phyloP scores from a whole-genome alignment of 2,113 vertebrate species.

The Triplophysa dalaica region DNA sequence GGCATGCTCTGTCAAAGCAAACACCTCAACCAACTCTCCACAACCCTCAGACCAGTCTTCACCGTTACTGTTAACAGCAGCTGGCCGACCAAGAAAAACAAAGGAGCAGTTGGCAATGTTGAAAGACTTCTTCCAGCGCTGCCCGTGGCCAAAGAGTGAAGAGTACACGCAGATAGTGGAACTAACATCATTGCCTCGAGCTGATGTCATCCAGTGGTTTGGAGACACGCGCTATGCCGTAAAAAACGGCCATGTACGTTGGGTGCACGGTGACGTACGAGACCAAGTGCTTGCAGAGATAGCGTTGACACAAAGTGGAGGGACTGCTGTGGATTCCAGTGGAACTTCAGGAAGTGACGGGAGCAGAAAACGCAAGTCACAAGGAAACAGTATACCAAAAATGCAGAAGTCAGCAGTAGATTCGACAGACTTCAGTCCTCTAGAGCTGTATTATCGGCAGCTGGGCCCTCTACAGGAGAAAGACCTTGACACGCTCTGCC shows the following conservation, averaged over 20 bases:
- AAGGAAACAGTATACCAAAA: constrained; percentile 50
- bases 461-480: constrained; percentile 71
- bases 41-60: constrained; percentile 62
- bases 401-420: constrained; percentile 41
- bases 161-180: constrained; percentile 84
- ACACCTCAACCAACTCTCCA: constrained; percentile 50
- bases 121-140: constrained; percentile 84
- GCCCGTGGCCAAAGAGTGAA: constrained; percentile 86
- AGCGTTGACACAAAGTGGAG: constrained; percentile 65
- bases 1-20: constrained; percentile 61
- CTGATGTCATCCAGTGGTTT: constrained; percentile 92
- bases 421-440: constrained; percentile 64
- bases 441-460: constrained; percentile 66
- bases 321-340: constrained; percentile 56
- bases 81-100: constrained; percentile 82
- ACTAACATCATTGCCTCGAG: constrained; percentile 82
- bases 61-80: constrained; percentile 70
- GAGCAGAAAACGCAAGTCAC: constrained; percentile 69
- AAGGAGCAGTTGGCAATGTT: constrained; percentile 86
- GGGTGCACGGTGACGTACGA: constrained; percentile 77
- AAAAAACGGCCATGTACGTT: constrained; percentile 87
- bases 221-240: constrained; percentile 89
- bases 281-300: constrained; percentile 76
- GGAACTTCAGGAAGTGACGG: constrained; percentile 57
- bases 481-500: constrained; percentile 76